Base-by-base conservation (phyloP, 1,140 invertebrate species). In the Homalodisca vitripennis region DNA sequence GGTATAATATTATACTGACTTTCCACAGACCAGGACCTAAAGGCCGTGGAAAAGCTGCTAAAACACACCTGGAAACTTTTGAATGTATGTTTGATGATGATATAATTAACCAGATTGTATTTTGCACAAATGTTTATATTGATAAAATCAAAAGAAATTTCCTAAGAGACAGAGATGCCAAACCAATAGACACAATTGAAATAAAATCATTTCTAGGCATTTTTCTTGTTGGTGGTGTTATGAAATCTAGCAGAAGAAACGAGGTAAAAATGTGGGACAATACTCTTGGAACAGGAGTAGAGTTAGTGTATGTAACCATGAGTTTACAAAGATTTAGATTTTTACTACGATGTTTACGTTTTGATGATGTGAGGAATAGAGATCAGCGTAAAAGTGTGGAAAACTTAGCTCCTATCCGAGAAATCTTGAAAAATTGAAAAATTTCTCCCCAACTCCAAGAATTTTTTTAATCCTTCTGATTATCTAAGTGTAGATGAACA, bases 401-500 rank as follows among this genome's bases (percentile, higher is more conserved):
- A 26, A 67, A 67, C 22, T 29, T 67, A 41, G 65, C 41, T 1
- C 34, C 65, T 67, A 51, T 67, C 14, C 1, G 65, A 17, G 6
- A 41, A 41, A 41, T 41, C n/a, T n/a, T n/a, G n/a, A n/a, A n/a
- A n/a, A 41, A 79, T 77, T 68, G 74, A 77, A 64, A 47, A 20
- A 41, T 17, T 53, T 34, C 41, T 72, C 32, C 47, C 62, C 2
- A 74, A 73, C 41, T 76, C 72, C 69, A 26, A 73, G 64, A 68
- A 24, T 2, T 60, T 73, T 73, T 78, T 77, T 71, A 67, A 51
- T 34, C 66, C 55, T 10, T 65, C 75, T 65, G 72, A 77, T 69
- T 75, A 72, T 70, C 66, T 74, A 0, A 78, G 75, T 10, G 77
- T 81, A 31, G 80, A 82, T 71, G 79, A 82, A 71, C 78, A 77